A percentile compares a stretch with the other conserved stretches of the same genome.
Evolutionary conservation across 2,113 vertebrate genomes (phyloP).

Genomic region (Hassar affinis): DNA sequence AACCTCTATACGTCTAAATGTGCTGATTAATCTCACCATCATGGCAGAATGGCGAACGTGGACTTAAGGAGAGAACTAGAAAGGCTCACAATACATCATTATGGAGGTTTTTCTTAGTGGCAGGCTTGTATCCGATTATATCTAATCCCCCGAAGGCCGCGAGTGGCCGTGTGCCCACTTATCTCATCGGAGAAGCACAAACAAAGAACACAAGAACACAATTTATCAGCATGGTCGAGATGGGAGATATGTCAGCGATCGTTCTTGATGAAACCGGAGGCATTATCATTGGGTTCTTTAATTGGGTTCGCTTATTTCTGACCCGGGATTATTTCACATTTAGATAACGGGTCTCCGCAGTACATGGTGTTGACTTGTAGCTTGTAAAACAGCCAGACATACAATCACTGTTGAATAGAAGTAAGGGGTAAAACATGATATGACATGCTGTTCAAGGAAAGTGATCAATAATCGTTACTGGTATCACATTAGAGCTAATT

Average conservation of each 20-base stretch:
- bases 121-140: conserved; percentile 59
- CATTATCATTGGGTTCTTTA: conserved; percentile 50
- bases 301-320: conserved; percentile 46
- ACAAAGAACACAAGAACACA: conserved; percentile 48
- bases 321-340: conserved; percentile 56
- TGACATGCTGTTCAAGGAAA: not conserved
- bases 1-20: conserved; percentile 14
- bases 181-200: conserved; percentile 49
- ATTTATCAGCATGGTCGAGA: conserved; percentile 37
- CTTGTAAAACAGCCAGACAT: not conserved
- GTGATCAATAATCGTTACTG: not conserved
- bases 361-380: conserved; percentile 55
- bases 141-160: conserved; percentile 43
- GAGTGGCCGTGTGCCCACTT: conserved; percentile 59
- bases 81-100: conserved; percentile 59
- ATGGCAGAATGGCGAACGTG: not conserved
- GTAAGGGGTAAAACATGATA: not conserved
- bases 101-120: conserved; percentile 54
- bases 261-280: conserved; percentile 43
- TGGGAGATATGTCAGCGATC: conserved; percentile 41
- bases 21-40: conserved; percentile 37
- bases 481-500: not conserved
- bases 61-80: not conserved
- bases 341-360: conserved; percentile 54
- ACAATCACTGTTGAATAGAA: not conserved